phyloP scores from a whole-genome alignment of 2,888 invertebrate species.

The Mesorhabditis spiculigera region DNA sequence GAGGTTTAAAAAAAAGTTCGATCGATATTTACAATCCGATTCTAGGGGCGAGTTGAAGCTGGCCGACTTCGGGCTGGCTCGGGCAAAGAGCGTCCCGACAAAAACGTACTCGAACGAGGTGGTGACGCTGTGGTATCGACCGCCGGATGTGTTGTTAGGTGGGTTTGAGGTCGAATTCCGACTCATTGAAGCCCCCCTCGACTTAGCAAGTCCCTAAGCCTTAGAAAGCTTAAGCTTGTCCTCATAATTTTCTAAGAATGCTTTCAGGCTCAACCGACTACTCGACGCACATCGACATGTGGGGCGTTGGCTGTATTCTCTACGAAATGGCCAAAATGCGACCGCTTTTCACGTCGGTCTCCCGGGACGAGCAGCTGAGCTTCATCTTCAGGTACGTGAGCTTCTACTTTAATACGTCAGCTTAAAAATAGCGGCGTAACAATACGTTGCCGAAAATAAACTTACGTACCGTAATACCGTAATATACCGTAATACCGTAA shows the following conservation, averaged over 20 bases:
- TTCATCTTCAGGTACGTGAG: constrained; percentile 65
- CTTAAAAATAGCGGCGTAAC: constrained; percentile 55
- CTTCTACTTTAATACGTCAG: constrained; percentile 10
- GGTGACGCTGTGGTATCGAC: constrained; percentile 65
- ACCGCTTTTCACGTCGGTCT: constrained; percentile 69
- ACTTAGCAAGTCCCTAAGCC: no score
- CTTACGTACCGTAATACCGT: not conserved
- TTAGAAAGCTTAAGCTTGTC: no score
- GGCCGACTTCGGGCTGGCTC: constrained; percentile 64
- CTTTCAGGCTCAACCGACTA: constrained; percentile 62
- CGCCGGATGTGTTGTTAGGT: constrained; percentile 64
- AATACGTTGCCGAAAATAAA: constrained; percentile 60
- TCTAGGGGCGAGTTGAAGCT: constrained; percentile 67
- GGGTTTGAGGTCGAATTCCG: no score
- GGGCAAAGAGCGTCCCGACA: constrained; percentile 65
- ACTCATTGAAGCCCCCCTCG: no score
- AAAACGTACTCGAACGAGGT: constrained; percentile 66
- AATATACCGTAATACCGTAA: not conserved
- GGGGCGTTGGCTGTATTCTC: constrained; percentile 72
- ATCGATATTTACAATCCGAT: no score
- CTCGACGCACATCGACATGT: constrained; percentile 65
- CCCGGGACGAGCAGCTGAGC: constrained; percentile 68
- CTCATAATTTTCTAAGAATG: no score
- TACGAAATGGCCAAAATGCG: constrained; percentile 70
- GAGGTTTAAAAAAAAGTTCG: no score